Evolutionary conservation across 23 tunicate species (phyloP).

Genomic region (Styela clava): DNA sequence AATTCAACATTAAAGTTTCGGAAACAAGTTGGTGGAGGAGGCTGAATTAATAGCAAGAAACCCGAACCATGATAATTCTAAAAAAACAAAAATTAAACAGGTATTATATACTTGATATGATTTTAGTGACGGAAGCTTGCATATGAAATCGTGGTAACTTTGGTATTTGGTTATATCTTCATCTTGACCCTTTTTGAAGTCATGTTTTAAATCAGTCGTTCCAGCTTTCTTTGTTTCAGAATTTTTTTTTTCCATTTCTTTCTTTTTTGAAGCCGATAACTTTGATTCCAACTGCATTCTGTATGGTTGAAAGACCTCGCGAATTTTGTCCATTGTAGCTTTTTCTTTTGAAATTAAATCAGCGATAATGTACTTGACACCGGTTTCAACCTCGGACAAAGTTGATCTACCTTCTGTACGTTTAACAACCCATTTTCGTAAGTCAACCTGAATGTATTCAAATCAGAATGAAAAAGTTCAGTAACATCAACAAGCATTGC

Average conservation of each 20-base stretch:
- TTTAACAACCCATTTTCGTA: constrained; percentile 50
- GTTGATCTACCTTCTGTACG: constrained; percentile 53
- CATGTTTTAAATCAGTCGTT: neutral
- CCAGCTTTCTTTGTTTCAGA: neutral
- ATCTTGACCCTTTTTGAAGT: neutral
- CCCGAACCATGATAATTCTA: too few species aligned
- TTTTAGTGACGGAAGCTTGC: constrained; percentile 24
- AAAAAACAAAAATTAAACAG: too few species aligned
- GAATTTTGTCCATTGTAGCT: constrained; percentile 34
- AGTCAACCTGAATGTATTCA: too few species aligned
- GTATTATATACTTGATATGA: constrained; percentile 52
- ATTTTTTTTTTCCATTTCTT: constrained; percentile 2
- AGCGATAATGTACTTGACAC: constrained; percentile 64
- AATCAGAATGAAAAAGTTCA: too few species aligned
- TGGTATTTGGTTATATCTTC: constrained; percentile 47
- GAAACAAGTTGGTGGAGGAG: too few species aligned
- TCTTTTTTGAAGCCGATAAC: constrained; percentile 29
- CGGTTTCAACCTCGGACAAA: constrained; percentile 56
- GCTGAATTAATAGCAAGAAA: too few species aligned
- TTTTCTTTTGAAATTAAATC: constrained; percentile 67
- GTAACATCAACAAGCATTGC: neutral
- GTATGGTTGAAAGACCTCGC: constrained; percentile 38
- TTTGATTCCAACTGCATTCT: constrained; percentile 28
- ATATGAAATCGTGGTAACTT: constrained; percentile 46
- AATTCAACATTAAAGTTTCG: too few species aligned